Evolutionary conservation across 1,140 invertebrate genomes (phyloP), one percentile per base, ranked within the genome.

Genomic region (Procambarus virginalis): DNA sequence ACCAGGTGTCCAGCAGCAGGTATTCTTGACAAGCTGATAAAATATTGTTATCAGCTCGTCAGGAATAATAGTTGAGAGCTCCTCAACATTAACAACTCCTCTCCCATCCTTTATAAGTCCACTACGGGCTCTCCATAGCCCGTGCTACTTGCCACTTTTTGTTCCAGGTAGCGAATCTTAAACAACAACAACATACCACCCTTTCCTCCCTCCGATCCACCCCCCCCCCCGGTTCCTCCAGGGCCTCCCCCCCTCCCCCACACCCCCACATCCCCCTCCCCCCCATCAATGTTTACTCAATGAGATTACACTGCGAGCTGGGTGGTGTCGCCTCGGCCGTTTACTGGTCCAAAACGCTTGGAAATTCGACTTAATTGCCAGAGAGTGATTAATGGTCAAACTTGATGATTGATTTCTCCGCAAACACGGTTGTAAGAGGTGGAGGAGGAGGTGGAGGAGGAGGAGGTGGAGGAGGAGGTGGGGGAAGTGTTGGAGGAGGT

Each of bases 281-380:
- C 49, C 45, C 49, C 76, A 49, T 46, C 68, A 73, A 73, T 73
- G 68, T 73, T 73, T 73, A 73, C 68, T 73, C 68, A 73, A 73
- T 73, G 22, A 73, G 68, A 73, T 73, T 73, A 73, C 68, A 22
- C 68, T 0, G 68, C 68, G 8, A 22, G 20, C 68, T 60, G 48
- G n/a, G 51, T 22, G 34, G 14, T 60, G 79, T 49, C 79, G 58
- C 79, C 58, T 22, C 10, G 79, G 55, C n/a, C 79, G 79, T 81
- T 81, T 81, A 58, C 51, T 34, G 79, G 51, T 22, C 79, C 79
- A 81, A 81, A 81, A n/a, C 51, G 34, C 79, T 49, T 22, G 79
- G 79, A 81, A 81, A 81, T 81, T 81, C 79, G 79, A 81, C 79
- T 81, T 81, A 81, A 81, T 81, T 81, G 79, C 79, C 79, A 22